Evolutionary conservation across 1,140 invertebrate genomes (phyloP).

Genomic region (Gonioctena quinquepunctata): DNA sequence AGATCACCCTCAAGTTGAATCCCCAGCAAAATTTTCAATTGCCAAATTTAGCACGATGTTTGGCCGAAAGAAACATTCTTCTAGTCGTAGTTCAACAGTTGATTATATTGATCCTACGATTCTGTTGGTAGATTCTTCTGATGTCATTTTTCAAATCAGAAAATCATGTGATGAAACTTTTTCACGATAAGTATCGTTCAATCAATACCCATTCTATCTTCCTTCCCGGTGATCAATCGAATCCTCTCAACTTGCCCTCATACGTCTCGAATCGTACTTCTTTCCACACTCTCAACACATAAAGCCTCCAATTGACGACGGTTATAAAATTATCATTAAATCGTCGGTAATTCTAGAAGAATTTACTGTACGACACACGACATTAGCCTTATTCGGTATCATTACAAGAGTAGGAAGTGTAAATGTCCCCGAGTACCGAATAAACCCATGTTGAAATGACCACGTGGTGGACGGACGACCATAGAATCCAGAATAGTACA

Average conservation of each 20-base stretch:
- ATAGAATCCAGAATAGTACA: neutral
- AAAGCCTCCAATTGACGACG: conserved; percentile 2
- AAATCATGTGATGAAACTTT: no score
- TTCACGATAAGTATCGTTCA: no score
- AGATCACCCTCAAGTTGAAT: no score
- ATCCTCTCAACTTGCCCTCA: neutral
- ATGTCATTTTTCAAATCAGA: no score
- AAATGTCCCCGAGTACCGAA: neutral
- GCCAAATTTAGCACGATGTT: no score
- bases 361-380: conserved; percentile 5
- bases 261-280: no score
- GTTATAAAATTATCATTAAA: conserved; percentile 18
- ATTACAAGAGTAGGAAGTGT: conserved; percentile 14
- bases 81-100: no score
- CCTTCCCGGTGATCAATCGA: neutral
- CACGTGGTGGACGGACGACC: neutral
- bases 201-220: no score
- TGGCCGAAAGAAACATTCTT: no score
- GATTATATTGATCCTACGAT: no score
- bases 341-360: neutral
- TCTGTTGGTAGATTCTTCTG: no score
- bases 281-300: neutral
- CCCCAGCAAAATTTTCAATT: no score
- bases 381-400: conserved; percentile 15
- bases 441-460: neutral